These are phyloP conservation scores for Madoqua kirkii DNA, from an alignment of 2,113 vertebrate genomes.

Conservation along the genomic window DNA sequence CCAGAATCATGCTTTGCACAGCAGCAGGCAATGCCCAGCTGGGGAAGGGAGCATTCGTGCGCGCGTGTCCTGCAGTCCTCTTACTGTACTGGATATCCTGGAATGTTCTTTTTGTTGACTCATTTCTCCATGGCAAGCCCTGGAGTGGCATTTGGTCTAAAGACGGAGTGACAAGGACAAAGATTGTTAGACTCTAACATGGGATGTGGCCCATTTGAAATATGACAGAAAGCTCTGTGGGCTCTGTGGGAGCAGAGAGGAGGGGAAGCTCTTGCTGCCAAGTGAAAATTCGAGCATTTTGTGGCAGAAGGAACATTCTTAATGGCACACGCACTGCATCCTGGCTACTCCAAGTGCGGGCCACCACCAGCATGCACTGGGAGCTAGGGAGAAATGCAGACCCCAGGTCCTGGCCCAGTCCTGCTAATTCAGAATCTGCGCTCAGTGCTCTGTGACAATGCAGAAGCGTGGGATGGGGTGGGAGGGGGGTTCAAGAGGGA, in stretches of 20 bases:
- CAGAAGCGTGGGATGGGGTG: background rate
- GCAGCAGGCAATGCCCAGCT: rapidly evolving
- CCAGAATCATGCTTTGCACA: background rate
- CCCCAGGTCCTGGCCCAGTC: background rate
- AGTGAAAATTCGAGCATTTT: background rate
- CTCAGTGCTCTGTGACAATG: background rate
- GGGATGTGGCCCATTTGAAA: background rate
- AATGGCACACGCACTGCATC: rapidly evolving
- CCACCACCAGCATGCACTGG: background rate
- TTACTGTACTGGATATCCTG: background rate
- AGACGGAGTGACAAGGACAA: background rate
- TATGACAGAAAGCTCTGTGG: background rate
- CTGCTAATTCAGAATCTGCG: background rate
- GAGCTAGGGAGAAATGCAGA: background rate
- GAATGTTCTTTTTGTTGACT: background rate
- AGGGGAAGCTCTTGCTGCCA: background rate
- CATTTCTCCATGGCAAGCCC: background rate
- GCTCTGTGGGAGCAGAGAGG: background rate
- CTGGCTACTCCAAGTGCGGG: background rate
- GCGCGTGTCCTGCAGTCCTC: rapidly evolving
- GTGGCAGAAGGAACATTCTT: background rate
- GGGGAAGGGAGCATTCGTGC: rapidly evolving
- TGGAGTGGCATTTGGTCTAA: background rate
- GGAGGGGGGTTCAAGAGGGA: background rate
- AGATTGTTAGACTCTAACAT: background rate